Evolutionary conservation across 2,888 invertebrate species (phyloP), one percentile per base, ranked within the genome.

Genomic region (Phalangium opilio): DNA sequence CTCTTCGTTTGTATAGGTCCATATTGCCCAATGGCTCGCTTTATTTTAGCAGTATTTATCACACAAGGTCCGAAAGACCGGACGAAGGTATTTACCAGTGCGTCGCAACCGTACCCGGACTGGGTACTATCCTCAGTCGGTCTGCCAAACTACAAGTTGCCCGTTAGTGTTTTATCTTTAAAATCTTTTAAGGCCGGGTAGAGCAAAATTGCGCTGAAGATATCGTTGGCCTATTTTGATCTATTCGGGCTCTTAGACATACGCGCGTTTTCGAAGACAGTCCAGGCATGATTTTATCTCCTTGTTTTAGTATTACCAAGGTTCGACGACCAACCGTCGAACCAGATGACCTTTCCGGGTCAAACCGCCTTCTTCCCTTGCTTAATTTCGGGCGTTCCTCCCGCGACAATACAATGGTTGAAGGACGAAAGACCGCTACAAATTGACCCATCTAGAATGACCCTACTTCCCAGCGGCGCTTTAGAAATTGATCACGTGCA

Each of bases 61-160:
- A 64, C 42, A 61, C 64, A 21, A 58, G 63, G 39, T 58, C 61
- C 20, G 58, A 62, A 17, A 57, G 61, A 27, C 62, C 65, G 1
- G 72, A 73, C 55, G 82, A 83, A 49, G 91, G 90, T 2, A 75
- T 77, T 59, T 95, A 95, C 73, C 89, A 90, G 70, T 95, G 95
- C 64, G 76, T 83, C 57, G 84, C 86, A 33, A 76, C 76, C 3
- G 74, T 82, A 49, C 80, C 81, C 53, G 77, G 77, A 45, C 73
- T 84, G 27, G 91, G 91, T 50, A 82, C 84, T 34, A 82, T 93
- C 60, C 78, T 90, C 51, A 91, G 91, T 55, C 72, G 85, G 55
- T 77, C 78, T 35, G 90, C 90, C n/a, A 75, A 76, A 46, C 76
- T 93, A 49, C 79, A 78, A 58, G 72, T 90, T 59, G 84, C 89